phyloP scores from a whole-genome alignment of 2,113 vertebrate genomes.

The Malurus melanocephalus region DNA sequence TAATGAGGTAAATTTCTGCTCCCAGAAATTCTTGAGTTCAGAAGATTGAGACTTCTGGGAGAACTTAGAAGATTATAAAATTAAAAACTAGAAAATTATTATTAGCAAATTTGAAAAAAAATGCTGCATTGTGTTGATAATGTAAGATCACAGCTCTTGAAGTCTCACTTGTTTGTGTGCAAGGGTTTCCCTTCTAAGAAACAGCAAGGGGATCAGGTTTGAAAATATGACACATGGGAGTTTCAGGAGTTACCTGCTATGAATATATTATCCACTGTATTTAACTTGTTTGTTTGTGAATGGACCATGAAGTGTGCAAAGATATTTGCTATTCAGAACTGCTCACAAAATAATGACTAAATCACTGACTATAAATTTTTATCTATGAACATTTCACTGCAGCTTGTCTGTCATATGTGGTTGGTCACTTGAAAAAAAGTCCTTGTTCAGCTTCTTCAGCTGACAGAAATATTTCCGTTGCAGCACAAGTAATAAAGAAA shows the following conservation, averaged over 20 bases:
- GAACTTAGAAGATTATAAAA: not conserved
- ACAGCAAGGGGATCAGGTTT: not conserved
- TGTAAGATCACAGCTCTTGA: not conserved
- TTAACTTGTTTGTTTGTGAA: not conserved
- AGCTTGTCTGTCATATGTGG: not conserved
- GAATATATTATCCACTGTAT: not conserved
- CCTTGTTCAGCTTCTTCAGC: not conserved
- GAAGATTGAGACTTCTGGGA: not conserved
- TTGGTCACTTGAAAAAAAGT: not conserved
- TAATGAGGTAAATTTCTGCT: not conserved
- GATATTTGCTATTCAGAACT: not conserved
- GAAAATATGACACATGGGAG: not conserved
- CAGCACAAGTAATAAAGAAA: not conserved
- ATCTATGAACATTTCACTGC: not conserved
- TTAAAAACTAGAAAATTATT: too few relatives aligned
- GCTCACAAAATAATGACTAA: not conserved
- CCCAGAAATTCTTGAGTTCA: not conserved
- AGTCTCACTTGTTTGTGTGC: not conserved
- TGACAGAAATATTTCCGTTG: not conserved
- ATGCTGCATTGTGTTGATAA: not conserved
- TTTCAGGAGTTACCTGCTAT: not conserved
- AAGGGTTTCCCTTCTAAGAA: not conserved
- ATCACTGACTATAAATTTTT: not conserved
- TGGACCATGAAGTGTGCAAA: not conserved
- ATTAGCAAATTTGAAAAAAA: not conserved